Evolutionary conservation across 2,113 vertebrate species (phyloP).

Genomic region (Sapayoa aenigma): DNA sequence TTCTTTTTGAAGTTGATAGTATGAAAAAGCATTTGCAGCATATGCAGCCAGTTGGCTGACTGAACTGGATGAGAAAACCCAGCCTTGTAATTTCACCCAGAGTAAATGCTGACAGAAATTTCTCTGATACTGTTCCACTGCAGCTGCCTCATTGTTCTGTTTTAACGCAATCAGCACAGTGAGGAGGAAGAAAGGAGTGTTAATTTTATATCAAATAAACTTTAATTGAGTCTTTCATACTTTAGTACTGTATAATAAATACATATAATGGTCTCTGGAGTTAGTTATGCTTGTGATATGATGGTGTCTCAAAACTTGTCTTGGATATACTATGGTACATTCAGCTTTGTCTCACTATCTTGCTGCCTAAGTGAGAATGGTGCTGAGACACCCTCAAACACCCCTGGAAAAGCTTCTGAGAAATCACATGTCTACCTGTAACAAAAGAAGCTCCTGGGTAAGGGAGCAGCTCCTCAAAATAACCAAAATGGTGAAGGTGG

Average conservation of each 20-base stretch:
- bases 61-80: slow-evolving; percentile 47
- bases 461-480: background rate
- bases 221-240: slow-evolving; percentile 63
- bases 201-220: slow-evolving; percentile 61
- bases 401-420: background rate
- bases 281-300: background rate
- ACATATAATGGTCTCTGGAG: slow-evolving; percentile 1
- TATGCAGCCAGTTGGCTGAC: slow-evolving; percentile 61
- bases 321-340: background rate
- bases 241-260: slow-evolving; percentile 39
- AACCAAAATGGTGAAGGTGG: background rate
- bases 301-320: background rate
- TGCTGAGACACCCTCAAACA: background rate
- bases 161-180: slow-evolving; percentile 54
- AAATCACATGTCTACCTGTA: accelerated
- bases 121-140: slow-evolving; percentile 52
- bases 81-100: slow-evolving; percentile 46
- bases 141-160: slow-evolving; percentile 66
- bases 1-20: slow-evolving; percentile 4
- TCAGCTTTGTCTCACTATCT: background rate
- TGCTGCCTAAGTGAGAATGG: background rate
- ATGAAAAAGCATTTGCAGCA: slow-evolving; percentile 5
- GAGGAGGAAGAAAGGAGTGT: slow-evolving; percentile 37
- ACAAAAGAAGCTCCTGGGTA: background rate
- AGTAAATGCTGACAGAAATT: slow-evolving; percentile 63